phyloP scores from a whole-genome alignment of 30 jellyfish, hydroid and myxozoan genomes.

The Rhopilema esculentum region DNA sequence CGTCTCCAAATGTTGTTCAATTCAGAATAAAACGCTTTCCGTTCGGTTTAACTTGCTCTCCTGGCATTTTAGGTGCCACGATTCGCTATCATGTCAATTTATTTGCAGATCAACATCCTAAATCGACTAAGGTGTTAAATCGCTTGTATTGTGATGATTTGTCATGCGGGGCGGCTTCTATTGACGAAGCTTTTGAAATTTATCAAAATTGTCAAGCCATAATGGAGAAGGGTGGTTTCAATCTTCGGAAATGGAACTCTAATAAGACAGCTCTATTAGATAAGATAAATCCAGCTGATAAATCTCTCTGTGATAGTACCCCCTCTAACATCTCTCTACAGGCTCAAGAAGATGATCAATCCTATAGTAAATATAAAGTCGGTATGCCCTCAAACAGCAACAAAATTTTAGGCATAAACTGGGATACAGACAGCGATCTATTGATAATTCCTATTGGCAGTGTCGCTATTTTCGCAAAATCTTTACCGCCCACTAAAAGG shows the following conservation, averaged over 20 bases:
- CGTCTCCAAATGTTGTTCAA: constrained; percentile 34
- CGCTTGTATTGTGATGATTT: constrained; percentile 45
- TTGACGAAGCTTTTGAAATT: constrained; percentile 16
- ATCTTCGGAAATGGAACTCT: constrained; percentile 32
- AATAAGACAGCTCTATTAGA: constrained; percentile 31
- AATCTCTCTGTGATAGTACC: not conserved
- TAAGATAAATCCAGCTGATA: constrained; percentile 15
- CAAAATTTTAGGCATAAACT: constrained; percentile 8
- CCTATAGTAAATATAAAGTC: constrained; percentile 28
- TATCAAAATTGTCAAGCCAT: constrained; percentile 14
- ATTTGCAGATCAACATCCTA: constrained; percentile 21
- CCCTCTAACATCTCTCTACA: not conserved
- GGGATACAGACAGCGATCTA: constrained; percentile 20
- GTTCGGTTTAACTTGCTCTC: constrained; percentile 41
- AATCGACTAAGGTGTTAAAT: constrained; percentile 1
- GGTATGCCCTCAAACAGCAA: constrained; percentile 20
- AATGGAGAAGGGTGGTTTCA: constrained; percentile 29
- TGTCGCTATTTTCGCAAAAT: constrained; percentile 14
- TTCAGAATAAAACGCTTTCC: constrained; percentile 13
- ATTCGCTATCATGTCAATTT: constrained; percentile 25
- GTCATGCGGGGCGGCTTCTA: constrained; percentile 9
- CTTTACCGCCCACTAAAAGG: constrained; percentile 35
- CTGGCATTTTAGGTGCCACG: constrained; percentile 43
- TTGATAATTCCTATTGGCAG: not conserved
- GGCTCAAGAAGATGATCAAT: constrained; percentile 44